Evolutionary conservation across 2,888 invertebrate genomes (phyloP), one percentile per base, ranked within the genome.

Genomic region (Drosophila recens): DNA sequence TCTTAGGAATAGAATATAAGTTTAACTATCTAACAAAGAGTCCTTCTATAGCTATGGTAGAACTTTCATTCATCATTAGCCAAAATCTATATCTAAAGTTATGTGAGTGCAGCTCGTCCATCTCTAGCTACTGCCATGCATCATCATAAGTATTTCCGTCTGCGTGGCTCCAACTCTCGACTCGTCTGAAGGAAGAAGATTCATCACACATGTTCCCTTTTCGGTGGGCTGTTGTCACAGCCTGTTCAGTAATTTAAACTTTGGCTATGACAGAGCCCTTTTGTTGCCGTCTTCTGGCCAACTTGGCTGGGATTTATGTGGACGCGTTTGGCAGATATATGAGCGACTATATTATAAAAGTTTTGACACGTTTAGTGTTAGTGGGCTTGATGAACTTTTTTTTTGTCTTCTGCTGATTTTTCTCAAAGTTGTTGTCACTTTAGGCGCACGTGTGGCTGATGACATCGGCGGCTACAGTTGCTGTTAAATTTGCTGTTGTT

Each of bases 301-400:
- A 61, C 20, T 56, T 43, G 59, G 45, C 57, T 38, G 53, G 70
- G 83, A 83, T 86, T 82, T 82, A 80, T 83, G 73, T 53, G 43
- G 42, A 67, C 62, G 64, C 72, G 59, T 65, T 68, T 20, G 11
- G 49, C 51, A 72, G 68, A 67, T 82, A 73, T 68, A 74, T 67
- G 66, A 66, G 79, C 77, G 87, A 89, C 89, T 89, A 90, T 89
- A 89, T 89, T 89, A 89, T 89, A 77, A 88, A 89, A 89, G 89
- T 89, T 89, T 82, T 75, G 80, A 83, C 89, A 85, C 84, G 89
- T 87, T 88, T 82, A 79, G 75, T 80, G 75, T 63, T 72, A 63
- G 70, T 81, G 45, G 69, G 77, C 80, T 56, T 83, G 83, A 83
- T 87, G 76, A 80, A 83, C 76, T 83, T 87, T 86, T 79, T 79